Evolutionary conservation across 2,797 vertebrate species (phyloP), one percentile per base, ranked within the genome.

Genomic region (Coreius guichenoti): DNA sequence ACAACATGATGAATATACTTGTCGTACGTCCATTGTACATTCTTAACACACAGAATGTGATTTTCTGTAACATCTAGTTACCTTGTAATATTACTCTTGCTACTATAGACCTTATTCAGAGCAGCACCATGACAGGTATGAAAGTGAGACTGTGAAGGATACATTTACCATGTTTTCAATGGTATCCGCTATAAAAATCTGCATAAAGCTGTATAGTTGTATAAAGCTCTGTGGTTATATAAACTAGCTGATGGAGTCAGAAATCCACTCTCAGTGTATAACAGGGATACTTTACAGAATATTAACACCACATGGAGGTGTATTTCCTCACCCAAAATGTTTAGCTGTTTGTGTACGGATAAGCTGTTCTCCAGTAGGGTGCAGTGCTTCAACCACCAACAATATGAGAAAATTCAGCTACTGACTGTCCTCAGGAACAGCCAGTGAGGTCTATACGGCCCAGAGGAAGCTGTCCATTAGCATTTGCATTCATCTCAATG

Each of bases 311-410:
- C n/a, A 13, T 26, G 13, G 3, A 17, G 75, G 3, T 26, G 8
- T 14, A 39, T 26, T 54, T 72, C 17, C 17, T 43, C 31, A 36
- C 5, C 8, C 74, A 13, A 36, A 13, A 51, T 13, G 9, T 75
- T 76, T 36, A 56, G 7, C 51, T 36, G n/a, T 43, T 14, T 56
- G 4, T 51, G n/a, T 45, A 6, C 5, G 8, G n/a, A 54, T 31
- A 65, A 73, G 4, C 17, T 9, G n/a, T 54, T 81, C 16, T n/a
- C 92, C 93, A 94, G 91, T 82, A 89, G 92, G 90, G 87, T 91
- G 92, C 92, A 94, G 88, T 92, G 83, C 76, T 90, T 88, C 79
- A 74, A 56, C 88, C 69, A 69, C 3, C 3, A 31, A n/a, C 17
- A 43, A 5, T 17, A 11, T 26, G 6, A 31, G 26, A 65, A 8